Percentiles rank a stretch among this genome's conserved stretches.
phyloP scores from a whole-genome alignment of 2,797 vertebrate genomes.

The Acanthiza pusilla region DNA sequence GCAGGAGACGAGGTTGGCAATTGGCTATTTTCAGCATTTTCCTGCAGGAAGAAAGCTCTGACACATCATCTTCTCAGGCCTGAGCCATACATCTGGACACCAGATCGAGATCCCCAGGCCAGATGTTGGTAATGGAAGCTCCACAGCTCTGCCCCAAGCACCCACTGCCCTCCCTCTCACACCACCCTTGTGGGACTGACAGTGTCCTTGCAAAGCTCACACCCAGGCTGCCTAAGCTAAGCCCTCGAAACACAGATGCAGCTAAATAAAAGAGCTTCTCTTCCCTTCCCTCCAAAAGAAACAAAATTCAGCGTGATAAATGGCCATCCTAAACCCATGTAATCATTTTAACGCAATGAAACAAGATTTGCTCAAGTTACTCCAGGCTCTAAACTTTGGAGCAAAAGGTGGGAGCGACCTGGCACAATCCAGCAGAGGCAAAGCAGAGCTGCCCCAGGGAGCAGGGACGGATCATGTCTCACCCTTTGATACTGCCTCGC shows the following conservation, averaged over 20 bases:
- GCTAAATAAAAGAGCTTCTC: background rate
- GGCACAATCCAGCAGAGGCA: background rate
- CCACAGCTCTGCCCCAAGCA: background rate
- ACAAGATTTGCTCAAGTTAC: constrained; percentile 25
- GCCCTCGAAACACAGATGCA: background rate
- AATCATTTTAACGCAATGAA: constrained; percentile 21
- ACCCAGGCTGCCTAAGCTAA: rapidly evolving
- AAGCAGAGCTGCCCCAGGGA: background rate
- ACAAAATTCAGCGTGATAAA: constrained; percentile 17
- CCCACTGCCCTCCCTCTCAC: background rate
- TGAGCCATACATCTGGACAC: rapidly evolving
- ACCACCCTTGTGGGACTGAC: rapidly evolving
- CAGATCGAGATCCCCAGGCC: background rate
- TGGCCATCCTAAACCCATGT: constrained; percentile 30
- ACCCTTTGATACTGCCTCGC: background rate
- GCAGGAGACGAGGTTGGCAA: rapidly evolving
- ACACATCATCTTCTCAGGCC: background rate
- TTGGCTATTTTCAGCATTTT: rapidly evolving
- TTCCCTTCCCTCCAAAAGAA: background rate
- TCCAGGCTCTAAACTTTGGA: constrained; percentile 29
- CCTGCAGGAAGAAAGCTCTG: background rate
- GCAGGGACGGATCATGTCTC: background rate
- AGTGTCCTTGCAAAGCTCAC: background rate
- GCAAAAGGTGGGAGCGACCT: rapidly evolving
- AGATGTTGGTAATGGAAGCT: background rate